Evolutionary conservation across 2,797 vertebrate genomes (phyloP).

Genomic region (Poeciliopsis paucimaculata): DNA sequence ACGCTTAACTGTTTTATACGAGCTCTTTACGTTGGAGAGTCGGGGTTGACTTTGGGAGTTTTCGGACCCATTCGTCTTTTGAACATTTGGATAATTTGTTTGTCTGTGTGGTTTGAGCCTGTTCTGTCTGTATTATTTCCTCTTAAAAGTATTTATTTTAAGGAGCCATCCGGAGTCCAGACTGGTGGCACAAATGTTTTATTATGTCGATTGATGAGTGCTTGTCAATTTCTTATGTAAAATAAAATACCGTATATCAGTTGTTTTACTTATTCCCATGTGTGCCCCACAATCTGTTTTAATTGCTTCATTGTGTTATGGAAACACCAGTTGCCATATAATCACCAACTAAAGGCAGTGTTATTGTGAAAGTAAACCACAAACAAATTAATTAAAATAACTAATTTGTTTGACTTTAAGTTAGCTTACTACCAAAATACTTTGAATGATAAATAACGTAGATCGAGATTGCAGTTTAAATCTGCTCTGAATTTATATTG

Average conservation of each 20-base stretch:
- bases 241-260: conserved; percentile 83
- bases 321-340: background rate
- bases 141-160: conserved; percentile 88
- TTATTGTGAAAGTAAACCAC: background rate
- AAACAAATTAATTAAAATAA: background rate
- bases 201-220: conserved; percentile 83
- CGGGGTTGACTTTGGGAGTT: conserved; percentile 73
- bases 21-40: conserved; percentile 75
- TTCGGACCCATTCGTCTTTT: conserved; percentile 74
- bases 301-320: background rate
- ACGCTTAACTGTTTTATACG: conserved; percentile 83
- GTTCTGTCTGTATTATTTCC: conserved; percentile 83
- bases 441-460: too few relatives aligned
- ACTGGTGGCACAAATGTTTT: conserved; percentile 77
- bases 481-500: background rate
- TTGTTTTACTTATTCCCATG: conserved; percentile 23
- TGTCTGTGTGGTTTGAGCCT: conserved; percentile 79
- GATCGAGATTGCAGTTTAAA: background rate
- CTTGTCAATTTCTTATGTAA: conserved; percentile 84
- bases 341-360: background rate
- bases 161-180: conserved; percentile 72
- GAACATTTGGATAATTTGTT: conserved; percentile 73
- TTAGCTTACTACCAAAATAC: background rate
- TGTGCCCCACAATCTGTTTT: background rate
- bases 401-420: background rate